These are phyloP conservation scores for Lepidocyrtoides sp. DNA, from an alignment of 2,888 invertebrate species.

Conservation along the genomic window DNA sequence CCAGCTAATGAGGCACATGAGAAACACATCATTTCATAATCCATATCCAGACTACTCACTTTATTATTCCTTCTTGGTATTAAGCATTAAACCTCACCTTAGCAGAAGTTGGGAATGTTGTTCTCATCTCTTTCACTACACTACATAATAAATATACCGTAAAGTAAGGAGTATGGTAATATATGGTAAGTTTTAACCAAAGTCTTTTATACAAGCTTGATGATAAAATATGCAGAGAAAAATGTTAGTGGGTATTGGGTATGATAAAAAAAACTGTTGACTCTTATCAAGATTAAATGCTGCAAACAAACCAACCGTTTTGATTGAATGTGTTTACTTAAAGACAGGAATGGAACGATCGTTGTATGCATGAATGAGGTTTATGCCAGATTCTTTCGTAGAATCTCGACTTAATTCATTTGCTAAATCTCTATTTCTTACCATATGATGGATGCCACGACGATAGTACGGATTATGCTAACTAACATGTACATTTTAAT, in stretches of 20 bases:
- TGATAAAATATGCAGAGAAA: too few relatives aligned
- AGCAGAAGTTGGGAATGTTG: too few relatives aligned
- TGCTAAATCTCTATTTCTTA: not conserved
- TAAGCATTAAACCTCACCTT: not conserved
- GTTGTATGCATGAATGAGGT: not conserved
- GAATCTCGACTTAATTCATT: not conserved
- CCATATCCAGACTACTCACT: not conserved
- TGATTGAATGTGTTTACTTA: conserved; percentile 2
- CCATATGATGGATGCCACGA: not conserved
- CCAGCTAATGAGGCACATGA: conserved; percentile 67
- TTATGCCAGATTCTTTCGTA: not conserved
- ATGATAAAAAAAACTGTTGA: not conserved
- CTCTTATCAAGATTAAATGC: conserved; percentile 63
- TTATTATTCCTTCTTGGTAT: not conserved
- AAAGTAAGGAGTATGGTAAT: too few relatives aligned
- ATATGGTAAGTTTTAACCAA: too few relatives aligned
- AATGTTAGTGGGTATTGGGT: too few relatives aligned
- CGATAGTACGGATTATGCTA: too few relatives aligned
- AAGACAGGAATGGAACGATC: not conserved
- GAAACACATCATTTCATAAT: conserved; percentile 32
- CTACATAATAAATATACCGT: too few relatives aligned
- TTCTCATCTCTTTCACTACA: too few relatives aligned
- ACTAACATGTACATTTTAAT: too few relatives aligned
- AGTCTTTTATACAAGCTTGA: too few relatives aligned
- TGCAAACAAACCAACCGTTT: conserved; percentile 49